Evolutionary conservation across 2,888 invertebrate genomes (phyloP).

Genomic region (Barypeithes pellucidus): DNA sequence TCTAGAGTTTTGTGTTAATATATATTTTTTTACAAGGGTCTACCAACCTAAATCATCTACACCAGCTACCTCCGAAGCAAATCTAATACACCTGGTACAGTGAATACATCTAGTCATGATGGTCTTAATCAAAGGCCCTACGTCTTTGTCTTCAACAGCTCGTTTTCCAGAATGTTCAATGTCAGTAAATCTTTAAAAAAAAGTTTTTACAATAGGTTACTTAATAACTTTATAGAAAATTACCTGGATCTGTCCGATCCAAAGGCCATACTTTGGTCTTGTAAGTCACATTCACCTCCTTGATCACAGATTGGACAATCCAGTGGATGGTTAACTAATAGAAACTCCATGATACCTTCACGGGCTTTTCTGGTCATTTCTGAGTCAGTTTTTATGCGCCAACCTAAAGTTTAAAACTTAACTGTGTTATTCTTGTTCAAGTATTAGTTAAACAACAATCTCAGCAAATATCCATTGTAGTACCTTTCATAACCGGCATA

Average conservation of each 20-base stretch:
- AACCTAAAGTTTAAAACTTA: constrained; percentile 72
- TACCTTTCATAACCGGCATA: constrained; percentile 99
- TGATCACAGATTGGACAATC: constrained; percentile 99
- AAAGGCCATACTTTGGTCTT: constrained; percentile 99
- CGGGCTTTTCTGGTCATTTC: constrained; percentile 83
- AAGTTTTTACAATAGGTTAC: not conserved
- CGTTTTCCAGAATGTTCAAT: constrained; percentile 93
- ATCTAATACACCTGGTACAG: constrained; percentile 97
- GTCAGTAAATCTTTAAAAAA: constrained; percentile 83
- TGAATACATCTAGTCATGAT: constrained; percentile 99
- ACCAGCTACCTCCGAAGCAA: constrained; percentile 99
- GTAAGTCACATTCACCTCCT: constrained; percentile 93
- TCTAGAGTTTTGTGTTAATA: not conserved
- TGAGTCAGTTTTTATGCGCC: constrained; percentile 98
- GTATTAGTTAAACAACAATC: not conserved
- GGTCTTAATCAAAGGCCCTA: constrained; percentile 98
- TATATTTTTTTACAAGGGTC: too few relatives aligned
- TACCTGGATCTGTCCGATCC: constrained; percentile 88
- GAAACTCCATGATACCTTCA: constrained; percentile 98
- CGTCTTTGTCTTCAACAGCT: constrained; percentile 99
- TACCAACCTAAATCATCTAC: constrained; percentile 94
- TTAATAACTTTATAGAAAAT: not conserved
- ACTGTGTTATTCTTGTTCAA: not conserved
- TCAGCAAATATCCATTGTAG: not conserved
- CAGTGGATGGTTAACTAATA: constrained; percentile 97